Evolutionary conservation across 2,113 vertebrate genomes (phyloP).

Genomic region (Vulpes ferrilata): DNA sequence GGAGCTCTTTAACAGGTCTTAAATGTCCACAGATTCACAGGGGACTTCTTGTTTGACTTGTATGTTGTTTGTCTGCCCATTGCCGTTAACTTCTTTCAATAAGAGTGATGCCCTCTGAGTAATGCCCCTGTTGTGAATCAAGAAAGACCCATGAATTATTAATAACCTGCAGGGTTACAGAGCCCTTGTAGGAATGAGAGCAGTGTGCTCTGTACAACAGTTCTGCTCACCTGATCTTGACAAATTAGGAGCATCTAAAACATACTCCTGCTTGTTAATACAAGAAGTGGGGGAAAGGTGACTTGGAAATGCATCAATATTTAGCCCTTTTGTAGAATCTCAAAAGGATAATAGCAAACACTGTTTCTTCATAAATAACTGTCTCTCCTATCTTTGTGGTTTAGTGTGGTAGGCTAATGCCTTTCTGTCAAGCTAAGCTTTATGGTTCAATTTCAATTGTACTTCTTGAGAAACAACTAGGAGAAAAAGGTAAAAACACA

Average conservation of each 20-base stretch:
- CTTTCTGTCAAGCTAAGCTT: conserved; percentile 78
- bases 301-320: conserved; percentile 77
- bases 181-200: conserved; percentile 79
- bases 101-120: conserved; percentile 80
- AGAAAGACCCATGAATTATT: conserved; percentile 87
- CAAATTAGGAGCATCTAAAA: conserved; percentile 84
- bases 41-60: conserved; percentile 63
- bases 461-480: conserved; percentile 67
- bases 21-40: conserved; percentile 13
- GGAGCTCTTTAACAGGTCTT: conserved; percentile 28
- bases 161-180: conserved; percentile 78
- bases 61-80: conserved; percentile 74
- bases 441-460: conserved; percentile 77
- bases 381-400: conserved; percentile 66
- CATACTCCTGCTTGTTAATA: conserved; percentile 78
- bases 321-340: conserved; percentile 76
- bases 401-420: conserved; percentile 71
- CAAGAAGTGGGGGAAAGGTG: conserved; percentile 72
- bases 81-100: conserved; percentile 71
- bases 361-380: conserved; percentile 81
- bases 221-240: conserved; percentile 85
- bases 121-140: conserved; percentile 82
- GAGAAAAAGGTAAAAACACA: conserved; percentile 47
- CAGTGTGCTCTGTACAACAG: conserved; percentile 68
- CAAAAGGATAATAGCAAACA: conserved; percentile 75